phyloP scores from a whole-genome alignment of 2,113 vertebrate species.

The Cephalopterus ornatus region DNA sequence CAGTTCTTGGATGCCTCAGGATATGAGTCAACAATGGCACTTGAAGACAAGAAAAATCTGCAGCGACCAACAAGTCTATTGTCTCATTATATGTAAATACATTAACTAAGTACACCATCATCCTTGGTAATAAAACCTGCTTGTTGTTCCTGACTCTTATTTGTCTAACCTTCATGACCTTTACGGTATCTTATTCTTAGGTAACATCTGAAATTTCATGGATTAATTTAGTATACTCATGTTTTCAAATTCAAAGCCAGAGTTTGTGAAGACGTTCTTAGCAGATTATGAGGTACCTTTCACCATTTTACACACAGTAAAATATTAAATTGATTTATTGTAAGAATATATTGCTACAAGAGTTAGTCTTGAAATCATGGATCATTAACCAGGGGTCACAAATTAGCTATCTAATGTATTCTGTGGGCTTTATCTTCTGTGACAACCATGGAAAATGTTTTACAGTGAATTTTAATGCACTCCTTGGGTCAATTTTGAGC shows the following conservation, averaged over 20 bases:
- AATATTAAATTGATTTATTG: background rate
- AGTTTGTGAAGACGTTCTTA: background rate
- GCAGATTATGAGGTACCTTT: background rate
- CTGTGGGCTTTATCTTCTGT: background rate
- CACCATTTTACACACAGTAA: background rate
- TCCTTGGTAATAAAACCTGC: background rate
- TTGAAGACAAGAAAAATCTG: background rate
- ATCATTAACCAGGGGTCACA: background rate
- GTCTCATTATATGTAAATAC: background rate
- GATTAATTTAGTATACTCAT: background rate
- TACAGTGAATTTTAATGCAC: constrained; percentile 1
- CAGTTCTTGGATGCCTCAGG: background rate
- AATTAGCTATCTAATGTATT: background rate
- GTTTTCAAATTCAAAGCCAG: background rate
- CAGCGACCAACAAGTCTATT: background rate
- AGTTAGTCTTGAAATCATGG: background rate
- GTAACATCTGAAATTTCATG: background rate
- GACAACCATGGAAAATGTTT: background rate
- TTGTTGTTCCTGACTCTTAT: background rate
- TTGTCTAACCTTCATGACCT: background rate
- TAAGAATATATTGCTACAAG: background rate
- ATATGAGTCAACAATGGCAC: background rate
- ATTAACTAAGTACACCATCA: background rate
- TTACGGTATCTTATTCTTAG: background rate
- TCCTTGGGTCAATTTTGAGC: background rate